Percentiles rank a stretch among this genome's conserved stretches.
phyloP scores from a whole-genome alignment of 2,888 invertebrate species.

The Microdon myrmicae region DNA sequence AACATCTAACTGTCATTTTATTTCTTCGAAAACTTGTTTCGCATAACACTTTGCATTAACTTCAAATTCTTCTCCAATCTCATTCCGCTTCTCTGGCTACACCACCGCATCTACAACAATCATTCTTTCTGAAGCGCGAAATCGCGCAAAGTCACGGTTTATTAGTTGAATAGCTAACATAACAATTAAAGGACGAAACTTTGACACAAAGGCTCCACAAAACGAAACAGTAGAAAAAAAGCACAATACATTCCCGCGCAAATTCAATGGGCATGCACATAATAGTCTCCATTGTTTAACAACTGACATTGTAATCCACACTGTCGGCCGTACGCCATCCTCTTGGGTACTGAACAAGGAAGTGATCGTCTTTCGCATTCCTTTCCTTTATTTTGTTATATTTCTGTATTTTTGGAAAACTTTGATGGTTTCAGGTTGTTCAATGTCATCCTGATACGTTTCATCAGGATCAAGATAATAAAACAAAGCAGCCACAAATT shows the following conservation, averaged over 20 bases:
- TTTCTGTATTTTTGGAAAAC: no score
- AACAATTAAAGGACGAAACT: conserved; percentile 27
- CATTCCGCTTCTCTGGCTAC: background rate
- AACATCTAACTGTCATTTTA: conserved; percentile 18
- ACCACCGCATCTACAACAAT: background rate
- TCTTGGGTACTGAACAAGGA: conserved; percentile 5
- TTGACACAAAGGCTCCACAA: conserved; percentile 18
- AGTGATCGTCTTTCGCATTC: background rate
- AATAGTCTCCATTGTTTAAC: conserved; percentile 50
- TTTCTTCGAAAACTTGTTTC: conserved; percentile 21
- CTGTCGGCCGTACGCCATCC: no score
- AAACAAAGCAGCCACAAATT: background rate
- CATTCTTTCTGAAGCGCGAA: conserved; percentile 13
- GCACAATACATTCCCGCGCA: conserved; percentile 8
- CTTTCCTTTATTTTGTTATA: no score
- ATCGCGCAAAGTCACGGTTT: conserved; percentile 46
- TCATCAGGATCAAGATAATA: conserved; percentile 44
- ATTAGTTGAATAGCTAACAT: conserved; percentile 38
- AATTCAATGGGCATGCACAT: conserved; percentile 44
- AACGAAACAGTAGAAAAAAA: no score
- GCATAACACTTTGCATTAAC: conserved; percentile 22
- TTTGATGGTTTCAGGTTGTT: conserved; percentile 51
- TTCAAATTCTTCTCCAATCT: background rate
- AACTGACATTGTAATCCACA: conserved; percentile 46
- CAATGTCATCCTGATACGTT: conserved; percentile 40